phyloP scores from a whole-genome alignment of 1,140 invertebrate species.

The Oryctes rhinoceros region DNA sequence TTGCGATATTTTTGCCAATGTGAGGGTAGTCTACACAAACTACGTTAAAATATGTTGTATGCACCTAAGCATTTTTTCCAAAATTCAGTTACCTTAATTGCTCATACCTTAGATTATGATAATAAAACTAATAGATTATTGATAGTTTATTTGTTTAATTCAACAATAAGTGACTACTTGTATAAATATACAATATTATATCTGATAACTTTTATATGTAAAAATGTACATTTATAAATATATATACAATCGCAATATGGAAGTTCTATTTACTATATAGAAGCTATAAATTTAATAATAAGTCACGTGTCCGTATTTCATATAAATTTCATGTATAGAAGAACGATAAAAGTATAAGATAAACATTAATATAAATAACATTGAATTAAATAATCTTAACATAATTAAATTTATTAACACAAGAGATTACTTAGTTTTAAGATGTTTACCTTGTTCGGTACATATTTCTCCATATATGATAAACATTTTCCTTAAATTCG shows the following conservation, averaged over 20 bases:
- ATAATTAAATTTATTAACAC: not conserved
- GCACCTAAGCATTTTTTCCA: no score
- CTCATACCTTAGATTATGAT: no score
- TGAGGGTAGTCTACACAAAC: no score
- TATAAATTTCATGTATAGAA: not conserved
- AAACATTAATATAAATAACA: not conserved
- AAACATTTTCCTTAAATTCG: no score
- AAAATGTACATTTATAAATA: not conserved
- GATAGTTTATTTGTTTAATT: slow-evolving; percentile 8
- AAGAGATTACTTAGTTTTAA: not conserved
- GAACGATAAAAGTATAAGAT: not conserved
- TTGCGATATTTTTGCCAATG: no score
- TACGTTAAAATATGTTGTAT: no score
- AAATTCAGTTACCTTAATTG: no score
- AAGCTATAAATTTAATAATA: not conserved
- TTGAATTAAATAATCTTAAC: not conserved
- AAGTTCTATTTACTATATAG: not conserved
- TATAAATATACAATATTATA: slow-evolving; percentile 20
- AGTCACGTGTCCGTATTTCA: not conserved
- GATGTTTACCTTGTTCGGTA: not conserved
- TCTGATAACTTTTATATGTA: not conserved
- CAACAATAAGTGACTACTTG: slow-evolving; percentile 5
- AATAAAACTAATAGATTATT: no score
- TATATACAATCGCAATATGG: not conserved
- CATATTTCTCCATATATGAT: no score